Percentiles rank a stretch among this genome's conserved stretches.
phyloP scores from a whole-genome alignment of 2,888 invertebrate genomes.

The Notodonta dromedarius region DNA sequence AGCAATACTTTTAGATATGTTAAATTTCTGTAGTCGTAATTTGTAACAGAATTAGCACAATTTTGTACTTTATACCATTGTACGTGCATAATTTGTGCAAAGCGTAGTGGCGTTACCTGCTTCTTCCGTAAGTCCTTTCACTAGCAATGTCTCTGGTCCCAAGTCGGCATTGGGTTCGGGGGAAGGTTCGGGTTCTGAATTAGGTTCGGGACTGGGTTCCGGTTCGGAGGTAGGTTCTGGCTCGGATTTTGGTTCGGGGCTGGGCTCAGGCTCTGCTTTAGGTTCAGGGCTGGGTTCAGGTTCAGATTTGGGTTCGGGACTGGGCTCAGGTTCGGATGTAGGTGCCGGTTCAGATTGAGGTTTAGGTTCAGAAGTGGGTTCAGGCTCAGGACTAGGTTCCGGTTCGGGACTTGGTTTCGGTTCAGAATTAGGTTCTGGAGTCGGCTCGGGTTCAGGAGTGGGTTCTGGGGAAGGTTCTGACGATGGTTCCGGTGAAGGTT shows the following conservation, averaged over 20 bases:
- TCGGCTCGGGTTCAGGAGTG: slow-evolving; percentile 37
- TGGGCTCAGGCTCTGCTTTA: slow-evolving; percentile 49
- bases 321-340: slow-evolving; percentile 54
- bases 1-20: no score
- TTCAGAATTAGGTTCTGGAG: slow-evolving; percentile 33
- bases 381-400: slow-evolving; percentile 58
- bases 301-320: slow-evolving; percentile 54
- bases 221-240: slow-evolving; percentile 59
- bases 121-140: slow-evolving; percentile 79
- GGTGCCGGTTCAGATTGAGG: slow-evolving; percentile 48
- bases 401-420: slow-evolving; percentile 31
- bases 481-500: slow-evolving; percentile 41
- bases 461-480: slow-evolving; percentile 55
- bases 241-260: slow-evolving; percentile 48
- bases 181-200: slow-evolving; percentile 57
- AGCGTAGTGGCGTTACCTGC: slow-evolving; percentile 76
- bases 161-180: slow-evolving; percentile 71
- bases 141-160: slow-evolving; percentile 78
- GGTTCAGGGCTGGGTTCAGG: slow-evolving; percentile 46
- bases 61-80: slow-evolving; percentile 8
- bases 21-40: no score
- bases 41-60: no score
- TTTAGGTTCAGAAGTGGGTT: slow-evolving; percentile 48
- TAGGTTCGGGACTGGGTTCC: slow-evolving; percentile 53
- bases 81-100: slow-evolving; percentile 44